A percentile compares a stretch with the other conserved stretches of the same genome.
Evolutionary conservation across 2,113 vertebrate species (phyloP).

Genomic region (Mionectes macconnelli): DNA sequence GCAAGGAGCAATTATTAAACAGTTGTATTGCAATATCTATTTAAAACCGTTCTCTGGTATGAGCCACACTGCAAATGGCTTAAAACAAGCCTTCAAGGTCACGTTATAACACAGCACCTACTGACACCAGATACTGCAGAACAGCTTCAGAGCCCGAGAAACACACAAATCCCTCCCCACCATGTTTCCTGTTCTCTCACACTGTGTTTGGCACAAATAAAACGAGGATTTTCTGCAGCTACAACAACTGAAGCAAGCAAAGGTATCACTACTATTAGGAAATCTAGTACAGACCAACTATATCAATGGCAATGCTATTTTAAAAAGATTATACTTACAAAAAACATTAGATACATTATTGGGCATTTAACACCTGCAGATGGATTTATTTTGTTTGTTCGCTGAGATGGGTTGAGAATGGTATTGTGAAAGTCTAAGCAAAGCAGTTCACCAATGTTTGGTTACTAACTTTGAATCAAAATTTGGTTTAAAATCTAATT

Average conservation of each 20-base stretch:
- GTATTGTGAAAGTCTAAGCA: neutral
- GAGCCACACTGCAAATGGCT: neutral
- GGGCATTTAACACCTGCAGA: neutral
- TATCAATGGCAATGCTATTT: neutral
- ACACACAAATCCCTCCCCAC: neutral
- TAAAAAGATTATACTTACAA: neutral
- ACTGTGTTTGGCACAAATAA: neutral
- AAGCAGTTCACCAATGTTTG: neutral
- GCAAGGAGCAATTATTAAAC: neutral
- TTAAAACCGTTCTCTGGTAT: neutral
- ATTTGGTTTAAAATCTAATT: neutral
- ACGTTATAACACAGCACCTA: neutral
- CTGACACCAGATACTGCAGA: neutral
- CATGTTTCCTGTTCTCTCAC: neutral
- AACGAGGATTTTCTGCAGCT: neutral
- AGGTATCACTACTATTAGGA: neutral
- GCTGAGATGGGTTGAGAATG: neutral
- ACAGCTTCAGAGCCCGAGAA: neutral
- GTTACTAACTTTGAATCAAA: neutral
- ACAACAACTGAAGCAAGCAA: neutral
- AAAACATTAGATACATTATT: neutral
- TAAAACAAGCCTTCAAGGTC: neutral
- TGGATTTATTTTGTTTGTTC: neutral
- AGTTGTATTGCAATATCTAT: fast-evolving
- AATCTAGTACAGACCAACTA: neutral